A percentile compares a stretch with the other conserved stretches of the same genome.
Evolutionary conservation across 2,113 vertebrate genomes (phyloP).

Genomic region (Enhydra lutris): DNA sequence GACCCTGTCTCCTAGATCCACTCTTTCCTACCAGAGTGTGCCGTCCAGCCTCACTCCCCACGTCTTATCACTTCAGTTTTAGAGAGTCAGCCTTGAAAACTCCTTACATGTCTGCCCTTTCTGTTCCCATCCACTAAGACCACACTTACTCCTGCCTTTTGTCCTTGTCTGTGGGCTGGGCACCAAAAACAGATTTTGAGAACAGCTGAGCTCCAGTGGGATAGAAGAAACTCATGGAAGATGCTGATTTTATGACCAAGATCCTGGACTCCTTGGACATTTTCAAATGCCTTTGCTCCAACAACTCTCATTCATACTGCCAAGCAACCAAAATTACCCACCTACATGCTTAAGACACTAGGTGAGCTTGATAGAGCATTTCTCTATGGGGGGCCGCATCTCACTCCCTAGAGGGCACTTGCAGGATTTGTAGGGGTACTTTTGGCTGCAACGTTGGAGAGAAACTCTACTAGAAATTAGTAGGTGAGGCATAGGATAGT

Average conservation of each 20-base stretch:
- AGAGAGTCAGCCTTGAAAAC: neutral
- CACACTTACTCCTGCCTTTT: accelerated
- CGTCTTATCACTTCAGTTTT: neutral
- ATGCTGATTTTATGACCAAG: neutral
- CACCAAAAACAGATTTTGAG: neutral
- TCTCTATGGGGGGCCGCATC: neutral
- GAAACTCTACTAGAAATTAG: neutral
- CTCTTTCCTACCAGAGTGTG: neutral
- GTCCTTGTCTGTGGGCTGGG: neutral
- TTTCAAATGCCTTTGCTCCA: neutral
- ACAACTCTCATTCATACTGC: neutral
- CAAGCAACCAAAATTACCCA: neutral
- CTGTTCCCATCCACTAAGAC: neutral
- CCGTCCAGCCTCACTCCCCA: neutral
- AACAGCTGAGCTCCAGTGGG: neutral
- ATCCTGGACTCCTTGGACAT: neutral
- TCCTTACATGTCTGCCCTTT: neutral
- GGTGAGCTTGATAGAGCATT: neutral
- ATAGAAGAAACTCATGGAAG: neutral
- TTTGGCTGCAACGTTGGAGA: neutral
- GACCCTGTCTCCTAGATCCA: neutral
- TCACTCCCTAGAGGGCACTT: neutral
- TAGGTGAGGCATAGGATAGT: neutral
- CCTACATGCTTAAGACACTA: neutral
- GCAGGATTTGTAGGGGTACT: neutral